Evolutionary conservation across 2,113 vertebrate genomes (phyloP), one percentile per base, ranked within the genome.

Genomic region (Eretmochelys imbricata): DNA sequence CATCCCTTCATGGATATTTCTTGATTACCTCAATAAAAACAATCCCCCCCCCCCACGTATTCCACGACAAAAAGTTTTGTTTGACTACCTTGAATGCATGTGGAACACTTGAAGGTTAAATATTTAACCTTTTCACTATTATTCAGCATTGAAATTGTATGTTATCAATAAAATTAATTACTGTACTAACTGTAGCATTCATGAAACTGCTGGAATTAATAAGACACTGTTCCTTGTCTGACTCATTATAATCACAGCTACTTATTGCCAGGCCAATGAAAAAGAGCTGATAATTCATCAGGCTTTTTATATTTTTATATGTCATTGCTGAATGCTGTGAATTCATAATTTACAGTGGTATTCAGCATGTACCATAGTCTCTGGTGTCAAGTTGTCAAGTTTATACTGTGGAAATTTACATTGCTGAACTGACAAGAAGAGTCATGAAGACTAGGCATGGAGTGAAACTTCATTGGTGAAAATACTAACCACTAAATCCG

Each of bases 21-120:
- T 59, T 50, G 49, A 91, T 93, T 93, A 85, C 59, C 22, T 78
- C 3, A 42, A 79, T 90, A 87, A 95, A 97, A 91, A 87, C 59
- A 94, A 95, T 95, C 22, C 76, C 54, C 46, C 54, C 46, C 84
- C 93, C 95, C 82, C 8, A 42, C 85, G 53, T 62, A 65, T 65
- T 29, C 89, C 35, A 90, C 94, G 95, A 89, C 72, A 95, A 94
- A 50, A 94, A 42, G 89, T 91, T 96, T 95, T 88, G 80, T 85
- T 79, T 76, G 86, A 82, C 93, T 97, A 97, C 97, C 96, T 96
- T 91, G 88, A 96, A 97, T 90, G 42, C 91, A 80, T 85, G 90
- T 87, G 20, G 38, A 84, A 22, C 49, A 95, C 81, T 93, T 81
- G 89, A 62, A 25, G 82, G 82, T 92, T 92, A 88, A 75, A 87